Evolutionary conservation across 1,140 invertebrate genomes (phyloP), one percentile per base, ranked within the genome.

Genomic region (Pissodes strobi): DNA sequence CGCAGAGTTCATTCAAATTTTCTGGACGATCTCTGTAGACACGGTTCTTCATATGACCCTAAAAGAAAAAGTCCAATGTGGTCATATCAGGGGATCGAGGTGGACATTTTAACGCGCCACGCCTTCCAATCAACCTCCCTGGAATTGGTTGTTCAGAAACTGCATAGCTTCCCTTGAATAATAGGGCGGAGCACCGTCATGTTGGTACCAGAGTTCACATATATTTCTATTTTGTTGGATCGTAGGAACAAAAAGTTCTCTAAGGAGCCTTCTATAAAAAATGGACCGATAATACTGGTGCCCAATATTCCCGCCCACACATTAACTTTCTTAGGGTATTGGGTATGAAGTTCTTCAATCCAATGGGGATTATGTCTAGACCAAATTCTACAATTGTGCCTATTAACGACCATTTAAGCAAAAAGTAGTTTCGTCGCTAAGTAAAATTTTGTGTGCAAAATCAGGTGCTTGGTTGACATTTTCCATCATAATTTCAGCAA

Each of bases 281-380:
- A 27, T 5, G 25, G 25, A 3, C 25, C 25, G 25, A 27, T 27
- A n/a, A n/a, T n/a, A n/a, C 49, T 27, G 38, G 37, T n/a, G n/a
- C n/a, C n/a, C n/a, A n/a, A n/a, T n/a, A n/a, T n/a, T n/a, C n/a
- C n/a, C n/a, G n/a, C n/a, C 39, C 22, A 25, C 10, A 59, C 41
- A 27, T n/a, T 2, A 46, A 59, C 8, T 45, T 67, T 63, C 55
- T 46, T 17, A 18, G 56, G 46, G 41, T 64, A 49, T 37, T 64
- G 55, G n/a, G 57, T 57, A 27, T 68, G 56, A n/a, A 15, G 41
- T 59, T 66, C 58, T 58, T 10, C 8, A 30, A 59, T 71, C 63
- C 45, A 67, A 21, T 52, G 37, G 22, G 55, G 46, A 68, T 66
- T 69, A 39, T 52, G 25, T 59, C 49, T 45, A 13, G 58, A 13